Base-by-base conservation (phyloP, 2,113 vertebrate species). In the Mesembrinibis cayennensis region DNA sequence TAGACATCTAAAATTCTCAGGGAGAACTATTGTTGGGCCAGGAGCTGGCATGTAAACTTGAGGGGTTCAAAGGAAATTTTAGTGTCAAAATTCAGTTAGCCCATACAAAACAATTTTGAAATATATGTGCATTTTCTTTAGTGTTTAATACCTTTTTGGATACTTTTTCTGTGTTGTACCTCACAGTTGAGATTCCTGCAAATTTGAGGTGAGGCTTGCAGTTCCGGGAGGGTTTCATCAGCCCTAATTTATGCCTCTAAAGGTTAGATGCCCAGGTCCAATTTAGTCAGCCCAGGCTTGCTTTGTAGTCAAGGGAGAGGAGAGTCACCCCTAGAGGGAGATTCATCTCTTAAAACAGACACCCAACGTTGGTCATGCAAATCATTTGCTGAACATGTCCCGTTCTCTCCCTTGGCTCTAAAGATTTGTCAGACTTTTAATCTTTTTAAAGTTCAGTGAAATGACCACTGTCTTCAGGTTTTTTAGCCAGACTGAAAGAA, bases 151-250 rank as follows among this genome's bases (percentile, higher is more conserved):
- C 14, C 1, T 5, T 45, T 47, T 71, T 55, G 8, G 13, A 15
- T 26, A 3, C 19, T 50, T 89, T 69, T 56, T 40, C 7, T 2
- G 1, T 9, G 9, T 71, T 78, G 42, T 17, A 7, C 36, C 38
- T 72, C 59, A 59, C 45, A 14, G 13, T 2, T 2, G 44, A 52
- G 23, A 27, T 59, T 30, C 66, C 70, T 80, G 45, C 50, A 78
- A 52, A 78, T 42, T 36, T 27, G 50, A 90, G 93, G 67, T 23
- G 71, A 88, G 55, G 67, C 52, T 49, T 38, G 72, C 76, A 94
- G 10, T 74, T 90, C 50, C 58, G 80, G 34, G 58, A 86, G 66
- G 49, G 82, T 95, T 97, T 97, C 80, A 50, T 90, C 67, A 95
- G 59, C 79, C 30, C 16, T 92, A 92, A 92, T 90, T 95, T 92